Evolutionary conservation across 2,113 vertebrate species (phyloP).

Genomic region (Tretioscincus oriximinensis): DNA sequence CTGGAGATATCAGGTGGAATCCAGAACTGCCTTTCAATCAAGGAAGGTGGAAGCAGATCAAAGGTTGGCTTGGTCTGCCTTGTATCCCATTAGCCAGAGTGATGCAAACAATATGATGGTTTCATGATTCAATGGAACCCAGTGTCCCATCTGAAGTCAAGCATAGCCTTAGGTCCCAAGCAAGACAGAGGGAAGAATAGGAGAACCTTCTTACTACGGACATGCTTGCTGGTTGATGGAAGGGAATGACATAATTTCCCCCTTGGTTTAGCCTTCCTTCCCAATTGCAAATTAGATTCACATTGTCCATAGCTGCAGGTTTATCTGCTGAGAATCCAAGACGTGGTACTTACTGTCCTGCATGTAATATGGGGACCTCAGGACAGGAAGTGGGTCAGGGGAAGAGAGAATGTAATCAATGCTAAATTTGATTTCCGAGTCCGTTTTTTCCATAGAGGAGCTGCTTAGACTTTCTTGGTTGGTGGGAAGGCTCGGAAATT

Average conservation of each 20-base stretch:
- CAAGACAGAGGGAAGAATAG: background rate
- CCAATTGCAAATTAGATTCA: constrained; percentile 49
- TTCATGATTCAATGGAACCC: constrained; percentile 20
- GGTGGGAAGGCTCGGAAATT: constrained; percentile 69
- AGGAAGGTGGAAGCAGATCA: background rate
- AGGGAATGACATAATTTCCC: background rate
- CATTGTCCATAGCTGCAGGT: constrained; percentile 86
- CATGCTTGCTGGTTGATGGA: background rate
- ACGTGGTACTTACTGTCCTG: constrained; percentile 70
- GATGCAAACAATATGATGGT: background rate
- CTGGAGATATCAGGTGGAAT: background rate
- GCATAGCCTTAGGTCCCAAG: constrained; percentile 1
- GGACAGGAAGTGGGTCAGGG: constrained; percentile 79
- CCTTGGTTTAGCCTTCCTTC: background rate
- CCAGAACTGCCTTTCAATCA: background rate
- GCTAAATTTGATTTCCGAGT: constrained; percentile 94
- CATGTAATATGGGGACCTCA: constrained; percentile 67
- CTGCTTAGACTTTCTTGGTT: constrained; percentile 64
- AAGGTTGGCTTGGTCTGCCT: too few relatives aligned
- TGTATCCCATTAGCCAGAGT: background rate
- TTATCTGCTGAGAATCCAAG: constrained; percentile 79
- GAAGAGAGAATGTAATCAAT: constrained; percentile 97
- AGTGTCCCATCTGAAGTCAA: constrained; percentile 17
- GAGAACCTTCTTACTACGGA: background rate
- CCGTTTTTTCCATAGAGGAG: constrained; percentile 74